These are phyloP conservation scores for Mycetomoellerius zeteki DNA, from an alignment of 1,140 invertebrate species.

Conservation along the genomic window DNA sequence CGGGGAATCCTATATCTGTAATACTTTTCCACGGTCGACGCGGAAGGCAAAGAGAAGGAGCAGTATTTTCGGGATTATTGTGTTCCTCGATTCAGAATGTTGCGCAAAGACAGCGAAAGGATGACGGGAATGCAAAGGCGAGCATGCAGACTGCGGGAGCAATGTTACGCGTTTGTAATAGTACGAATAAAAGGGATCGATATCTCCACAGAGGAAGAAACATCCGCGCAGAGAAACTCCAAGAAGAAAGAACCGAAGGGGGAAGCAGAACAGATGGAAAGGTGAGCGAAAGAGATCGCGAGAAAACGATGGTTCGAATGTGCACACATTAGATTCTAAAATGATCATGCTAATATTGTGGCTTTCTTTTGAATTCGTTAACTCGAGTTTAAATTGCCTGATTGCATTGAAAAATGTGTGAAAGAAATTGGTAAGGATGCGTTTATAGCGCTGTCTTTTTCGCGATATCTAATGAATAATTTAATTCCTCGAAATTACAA, in stretches of 20 bases:
- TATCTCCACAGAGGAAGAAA: constrained; percentile 24
- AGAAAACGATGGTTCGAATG: background rate
- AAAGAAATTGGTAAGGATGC: background rate
- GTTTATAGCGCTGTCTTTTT: background rate
- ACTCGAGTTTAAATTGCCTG: constrained; percentile 31
- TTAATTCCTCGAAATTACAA: constrained; percentile 15
- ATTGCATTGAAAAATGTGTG: constrained; percentile 36
- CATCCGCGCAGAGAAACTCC: background rate
- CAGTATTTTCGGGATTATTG: constrained; percentile 59
- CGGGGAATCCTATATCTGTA: constrained; percentile 37
- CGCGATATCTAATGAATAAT: constrained; percentile 10
- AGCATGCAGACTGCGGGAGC: constrained; percentile 10
- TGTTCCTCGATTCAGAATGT: constrained; percentile 19
- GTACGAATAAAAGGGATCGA: constrained; percentile 43
- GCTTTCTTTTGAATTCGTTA: constrained; percentile 39
- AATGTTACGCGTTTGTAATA: constrained; percentile 26
- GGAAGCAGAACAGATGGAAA: background rate
- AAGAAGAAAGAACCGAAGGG: background rate
- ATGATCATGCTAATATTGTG: constrained; percentile 44
- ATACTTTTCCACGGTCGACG: constrained; percentile 35
- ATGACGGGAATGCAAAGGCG: constrained; percentile 27
- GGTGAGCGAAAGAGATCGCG: background rate
- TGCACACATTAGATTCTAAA: constrained; percentile 24
- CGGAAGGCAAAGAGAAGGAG: background rate
- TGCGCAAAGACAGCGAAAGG: constrained; percentile 46